Evolutionary conservation across 2,888 invertebrate species (phyloP).

Genomic region (Venustoraphidia nigricollis): DNA sequence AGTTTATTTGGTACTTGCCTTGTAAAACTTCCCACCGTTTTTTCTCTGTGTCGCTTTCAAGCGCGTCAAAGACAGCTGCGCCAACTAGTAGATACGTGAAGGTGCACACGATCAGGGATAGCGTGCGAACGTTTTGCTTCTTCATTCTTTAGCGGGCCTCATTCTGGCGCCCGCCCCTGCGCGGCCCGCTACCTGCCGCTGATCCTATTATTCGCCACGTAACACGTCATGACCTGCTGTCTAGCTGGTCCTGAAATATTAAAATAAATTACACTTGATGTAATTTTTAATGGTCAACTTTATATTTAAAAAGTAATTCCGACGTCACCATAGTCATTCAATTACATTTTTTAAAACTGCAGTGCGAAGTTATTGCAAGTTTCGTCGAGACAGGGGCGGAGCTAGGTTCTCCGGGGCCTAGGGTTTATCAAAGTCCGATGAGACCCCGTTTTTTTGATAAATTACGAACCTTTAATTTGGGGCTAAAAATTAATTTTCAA

Average conservation of each 20-base stretch:
- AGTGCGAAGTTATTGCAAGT: too few relatives aligned
- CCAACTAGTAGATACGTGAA: slow-evolving; percentile 98
- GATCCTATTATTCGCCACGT: slow-evolving; percentile 19
- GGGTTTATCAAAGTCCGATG: too few relatives aligned
- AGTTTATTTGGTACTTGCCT: slow-evolving; percentile 35
- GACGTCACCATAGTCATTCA: too few relatives aligned
- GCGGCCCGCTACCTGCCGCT: slow-evolving; percentile 29
- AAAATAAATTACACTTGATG: neutral
- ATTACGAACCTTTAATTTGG: too few relatives aligned
- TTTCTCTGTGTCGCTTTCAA: slow-evolving; percentile 93
- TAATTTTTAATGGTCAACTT: neutral
- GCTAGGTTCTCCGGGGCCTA: too few relatives aligned
- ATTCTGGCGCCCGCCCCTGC: slow-evolving; percentile 37
- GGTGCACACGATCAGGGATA: slow-evolving; percentile 99
- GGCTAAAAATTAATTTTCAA: too few relatives aligned
- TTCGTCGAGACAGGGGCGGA: too few relatives aligned
- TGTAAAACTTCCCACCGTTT: slow-evolving; percentile 78
- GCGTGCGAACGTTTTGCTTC: slow-evolving; percentile 99
- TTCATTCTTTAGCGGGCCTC: slow-evolving; percentile 81
- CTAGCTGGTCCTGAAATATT: neutral
- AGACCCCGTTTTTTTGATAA: too few relatives aligned
- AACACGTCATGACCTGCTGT: slow-evolving; percentile 15
- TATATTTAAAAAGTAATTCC: too few relatives aligned
- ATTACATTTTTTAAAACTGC: neutral
- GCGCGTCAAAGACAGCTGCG: slow-evolving; percentile 96